Base-by-base conservation (phyloP, 2,113 vertebrate species). In the Hydrolagus affinis region DNA sequence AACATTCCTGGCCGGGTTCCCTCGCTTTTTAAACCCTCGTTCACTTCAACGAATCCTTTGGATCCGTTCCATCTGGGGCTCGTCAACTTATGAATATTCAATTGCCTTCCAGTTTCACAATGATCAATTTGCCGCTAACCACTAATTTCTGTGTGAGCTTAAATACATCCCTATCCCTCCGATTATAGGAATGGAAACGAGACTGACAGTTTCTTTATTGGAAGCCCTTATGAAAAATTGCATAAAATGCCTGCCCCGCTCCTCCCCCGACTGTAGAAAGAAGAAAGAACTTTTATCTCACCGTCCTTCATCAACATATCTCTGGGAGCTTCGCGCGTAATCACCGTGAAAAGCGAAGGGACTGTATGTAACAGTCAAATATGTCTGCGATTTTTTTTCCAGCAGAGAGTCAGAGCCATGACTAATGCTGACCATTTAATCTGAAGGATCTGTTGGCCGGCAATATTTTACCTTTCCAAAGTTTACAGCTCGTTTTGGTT, bases 71-170 rank as follows among this genome's bases (percentile, higher is more conserved):
- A 83, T 66, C 15, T 56, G 78, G n/a, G 15, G 17, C 28, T 60
- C 66, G 59, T 21, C 19, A 62, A 17, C 78, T 66, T 66, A 83
- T 83, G 78, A 83, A 83, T 83, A 83, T 83, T 83, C 78, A 83
- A 64, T 21, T 32, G 11, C 62, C n/a, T 44, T 21, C 78, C 62
- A 83, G 60, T 11, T 83, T 28, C 62, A 64, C 30, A 21, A 17
- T 83, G 78, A 83, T 83, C 78, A 68, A 66, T 66, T 83, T 60
- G 66, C 19, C 30, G 62, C 78, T 83, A 83, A 83, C 78, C 78
- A 28, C 23, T 66, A 83, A 66, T 83, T 83, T 83, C 78, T 30
- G 10, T 8, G 62, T 9, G 60, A 32, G 66, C 28, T 9, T 83
- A 25, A 83, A 66, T 68, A 30, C 32, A 83, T 66, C 78, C 78